Evolutionary conservation across 2,113 vertebrate genomes (phyloP).

Genomic region (Cepphus grylle): DNA sequence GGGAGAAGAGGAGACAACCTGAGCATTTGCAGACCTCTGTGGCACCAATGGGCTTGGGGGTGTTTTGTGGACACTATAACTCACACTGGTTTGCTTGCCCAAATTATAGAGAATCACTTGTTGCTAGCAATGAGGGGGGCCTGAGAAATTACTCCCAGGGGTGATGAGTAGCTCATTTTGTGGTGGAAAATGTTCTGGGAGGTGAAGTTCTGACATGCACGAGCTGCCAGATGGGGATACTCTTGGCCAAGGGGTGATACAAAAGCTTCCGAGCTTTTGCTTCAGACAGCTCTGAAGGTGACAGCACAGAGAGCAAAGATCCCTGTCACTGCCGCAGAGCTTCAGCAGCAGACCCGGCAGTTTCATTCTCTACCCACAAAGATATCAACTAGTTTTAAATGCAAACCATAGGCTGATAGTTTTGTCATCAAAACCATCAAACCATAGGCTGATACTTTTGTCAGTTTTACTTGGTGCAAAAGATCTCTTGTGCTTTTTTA

Average conservation of each 20-base stretch:
- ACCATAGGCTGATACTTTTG: neutral
- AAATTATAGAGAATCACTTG: neutral
- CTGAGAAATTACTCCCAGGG: neutral
- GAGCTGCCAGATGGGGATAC: neutral
- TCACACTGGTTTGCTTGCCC: neutral
- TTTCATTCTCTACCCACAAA: neutral
- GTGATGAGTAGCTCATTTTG: neutral
- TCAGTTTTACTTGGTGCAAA: neutral
- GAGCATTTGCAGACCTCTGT: neutral
- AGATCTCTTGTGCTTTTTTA: neutral
- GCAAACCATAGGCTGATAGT: neutral
- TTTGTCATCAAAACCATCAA: too few species aligned
- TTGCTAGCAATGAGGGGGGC: neutral
- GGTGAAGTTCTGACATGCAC: neutral
- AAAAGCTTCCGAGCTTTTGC: neutral
- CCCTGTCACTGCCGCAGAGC: rapidly evolving
- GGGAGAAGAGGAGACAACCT: neutral
- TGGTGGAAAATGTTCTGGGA: neutral
- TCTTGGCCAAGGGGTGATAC: neutral
- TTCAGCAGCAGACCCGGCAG: rapidly evolving
- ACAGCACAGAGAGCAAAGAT: rapidly evolving
- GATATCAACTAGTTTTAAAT: neutral
- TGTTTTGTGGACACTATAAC: neutral
- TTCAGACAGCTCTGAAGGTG: neutral
- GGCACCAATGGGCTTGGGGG: neutral